Evolutionary conservation across 2,888 invertebrate genomes (phyloP).

Genomic region (Atherix ibis): DNA sequence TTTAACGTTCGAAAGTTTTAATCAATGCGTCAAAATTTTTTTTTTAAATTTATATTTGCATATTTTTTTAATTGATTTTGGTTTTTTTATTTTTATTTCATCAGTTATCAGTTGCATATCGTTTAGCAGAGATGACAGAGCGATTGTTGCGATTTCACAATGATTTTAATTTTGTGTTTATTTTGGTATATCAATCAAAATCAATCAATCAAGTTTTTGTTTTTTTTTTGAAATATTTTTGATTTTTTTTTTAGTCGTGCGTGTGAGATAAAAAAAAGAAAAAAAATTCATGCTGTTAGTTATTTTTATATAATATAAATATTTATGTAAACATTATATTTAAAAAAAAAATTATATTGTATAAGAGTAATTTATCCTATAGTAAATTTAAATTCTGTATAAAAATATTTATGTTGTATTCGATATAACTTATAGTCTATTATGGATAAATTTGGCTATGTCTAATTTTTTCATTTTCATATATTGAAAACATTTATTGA

Average conservation of each 20-base stretch:
- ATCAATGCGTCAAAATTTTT: not conserved
- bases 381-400: too few species aligned
- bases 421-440: not conserved
- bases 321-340: slow-evolving; percentile 3
- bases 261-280: slow-evolving; percentile 21
- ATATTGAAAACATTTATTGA: too few species aligned
- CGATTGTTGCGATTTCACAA: slow-evolving; percentile 11
- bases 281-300: slow-evolving; percentile 17
- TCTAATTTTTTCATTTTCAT: too few species aligned
- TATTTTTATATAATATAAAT: slow-evolving; percentile 10
- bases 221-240: slow-evolving; percentile 6
- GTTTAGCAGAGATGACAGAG: slow-evolving; percentile 9
- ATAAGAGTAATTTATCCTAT: not conserved
- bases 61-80: slow-evolving; percentile 2
- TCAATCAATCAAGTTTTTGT: slow-evolving; percentile 3
- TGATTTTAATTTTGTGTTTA: too few species aligned
- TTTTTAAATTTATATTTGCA: not conserved
- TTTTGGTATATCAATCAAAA: too few species aligned
- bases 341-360: not conserved
- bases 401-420: too few species aligned
- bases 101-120: slow-evolving; percentile 5
- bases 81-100: slow-evolving; percentile 3
- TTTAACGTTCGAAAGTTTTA: slow-evolving; percentile 6
- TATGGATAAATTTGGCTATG: not conserved
- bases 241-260: slow-evolving; percentile 10